phyloP scores from a whole-genome alignment of 2,797 vertebrate genomes.

The Hylomyscus alleni region DNA sequence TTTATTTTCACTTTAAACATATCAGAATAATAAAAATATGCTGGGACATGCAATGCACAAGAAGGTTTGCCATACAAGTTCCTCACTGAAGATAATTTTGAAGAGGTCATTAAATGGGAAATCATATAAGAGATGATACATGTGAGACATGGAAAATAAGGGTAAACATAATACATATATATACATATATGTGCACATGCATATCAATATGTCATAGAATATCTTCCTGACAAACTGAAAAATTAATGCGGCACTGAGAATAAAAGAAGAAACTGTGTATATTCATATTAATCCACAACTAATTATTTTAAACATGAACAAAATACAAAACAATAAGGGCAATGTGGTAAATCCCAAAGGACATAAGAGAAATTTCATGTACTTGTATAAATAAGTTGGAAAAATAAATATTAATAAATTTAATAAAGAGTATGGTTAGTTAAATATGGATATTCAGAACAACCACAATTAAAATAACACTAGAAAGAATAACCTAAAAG shows the following conservation, averaged over 20 bases:
- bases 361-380: slow-evolving; percentile 38
- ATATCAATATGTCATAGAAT: neutral
- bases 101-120: slow-evolving; percentile 37
- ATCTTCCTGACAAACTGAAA: slow-evolving; percentile 34
- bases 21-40: slow-evolving; percentile 52
- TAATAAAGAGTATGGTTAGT: slow-evolving; percentile 12
- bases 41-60: neutral
- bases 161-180: neutral
- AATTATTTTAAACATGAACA: slow-evolving; percentile 40
- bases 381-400: neutral
- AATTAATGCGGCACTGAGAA: neutral
- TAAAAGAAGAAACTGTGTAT: slow-evolving; percentile 5
- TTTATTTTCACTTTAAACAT: slow-evolving; percentile 55
- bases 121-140: neutral
- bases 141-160: neutral
- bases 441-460: neutral
- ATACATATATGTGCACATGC: neutral
- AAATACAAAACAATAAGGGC: neutral
- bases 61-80: neutral
- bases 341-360: neutral
- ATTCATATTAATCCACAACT: slow-evolving; percentile 5
- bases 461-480: slow-evolving; percentile 29
- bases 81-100: slow-evolving; percentile 13
- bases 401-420: slow-evolving; percentile 32
- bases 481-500: slow-evolving; percentile 53